Percentiles rank a stretch among this genome's conserved stretches.
These are phyloP conservation scores for Polypedilum pembai DNA, from an alignment of 1,140 invertebrate species.

Conservation along the genomic window DNA sequence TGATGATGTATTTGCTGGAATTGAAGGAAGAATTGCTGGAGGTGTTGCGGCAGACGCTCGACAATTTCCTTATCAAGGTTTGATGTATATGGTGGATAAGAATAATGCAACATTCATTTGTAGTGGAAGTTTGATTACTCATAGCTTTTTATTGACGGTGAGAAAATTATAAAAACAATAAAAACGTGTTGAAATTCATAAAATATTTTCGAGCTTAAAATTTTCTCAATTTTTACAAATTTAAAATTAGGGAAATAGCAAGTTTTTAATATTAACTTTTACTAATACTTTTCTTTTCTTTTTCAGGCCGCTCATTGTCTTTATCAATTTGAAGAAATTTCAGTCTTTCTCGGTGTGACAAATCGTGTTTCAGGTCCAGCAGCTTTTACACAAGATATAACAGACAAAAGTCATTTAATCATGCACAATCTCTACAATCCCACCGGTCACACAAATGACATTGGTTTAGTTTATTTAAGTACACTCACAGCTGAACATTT, in stretches of 20 bases:
- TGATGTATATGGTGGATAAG: background rate
- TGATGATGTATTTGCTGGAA: background rate
- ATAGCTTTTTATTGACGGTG: slow-evolving; percentile 32
- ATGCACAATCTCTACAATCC: slow-evolving; percentile 36
- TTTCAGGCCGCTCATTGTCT: slow-evolving; percentile 34
- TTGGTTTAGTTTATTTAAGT: slow-evolving; percentile 38
- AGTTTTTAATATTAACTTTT: too few species aligned
- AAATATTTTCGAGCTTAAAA: too few species aligned
- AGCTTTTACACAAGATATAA: background rate
- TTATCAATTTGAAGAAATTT: slow-evolving; percentile 30
- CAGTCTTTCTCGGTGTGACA: background rate
- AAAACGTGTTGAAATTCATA: too few species aligned
- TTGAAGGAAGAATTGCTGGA: background rate
- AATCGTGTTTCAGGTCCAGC: background rate
- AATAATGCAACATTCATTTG: background rate
- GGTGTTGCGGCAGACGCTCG: background rate
- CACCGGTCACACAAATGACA: slow-evolving; percentile 34
- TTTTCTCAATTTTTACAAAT: too few species aligned
- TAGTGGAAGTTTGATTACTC: slow-evolving; percentile 9
- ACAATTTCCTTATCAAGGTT: slow-evolving; percentile 10
- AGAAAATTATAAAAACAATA: too few species aligned
- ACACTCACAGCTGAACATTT: slow-evolving; percentile 29
- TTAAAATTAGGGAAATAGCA: too few species aligned
- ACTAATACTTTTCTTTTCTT: too few species aligned
- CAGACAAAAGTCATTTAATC: slow-evolving; percentile 30